Evolutionary conservation across 2,797 vertebrate genomes (phyloP), one percentile per base, ranked within the genome.

Genomic region (Lepus oiostolus): DNA sequence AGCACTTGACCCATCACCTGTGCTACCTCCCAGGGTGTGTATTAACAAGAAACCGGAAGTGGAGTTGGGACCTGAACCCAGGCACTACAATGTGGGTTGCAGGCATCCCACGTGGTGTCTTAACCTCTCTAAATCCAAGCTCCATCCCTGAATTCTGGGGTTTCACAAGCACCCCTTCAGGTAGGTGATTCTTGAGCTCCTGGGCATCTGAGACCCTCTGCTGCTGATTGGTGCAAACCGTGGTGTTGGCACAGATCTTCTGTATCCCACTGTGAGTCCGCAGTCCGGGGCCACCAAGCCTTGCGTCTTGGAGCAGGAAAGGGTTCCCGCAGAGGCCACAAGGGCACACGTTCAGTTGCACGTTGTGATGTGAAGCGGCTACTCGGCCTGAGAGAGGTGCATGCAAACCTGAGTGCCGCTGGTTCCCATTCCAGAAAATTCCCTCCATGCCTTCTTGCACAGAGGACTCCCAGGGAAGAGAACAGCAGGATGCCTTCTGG

Each of bases 161-260:
- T 65, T 88, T 63, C 21, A 26, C 24, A 86, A 63, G 24, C 17
- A 19, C 54, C 16, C 28, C n/a, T 32, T 14, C 9, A 14, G 52
- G 35, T 10, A 14, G 52, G 35, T 10, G 30, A 30, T 8, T 42
- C 26, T 52, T 26, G 7, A 2, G 21, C 17, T 58, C 2, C 0
- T 4, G 1, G 4, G 63, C 17, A 38, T 42, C 30, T 2, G 60
- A 72, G 70, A 50, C 7, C 12, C 10, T 71, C 47, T 5, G 3
- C 83, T 17, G 38, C 0, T 13, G 42, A 35, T 17, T 16, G 0
- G 2, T 35, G 74, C 58, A 26, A 11, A 14, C 4, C 2, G 52
- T 17, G 2, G 50, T 2, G 52, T 17, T n/a, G 10, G 3, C 1
- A 6, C 21, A 0, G 60, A 8, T 16, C 26, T 42, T 6, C 1